Conservation (phyloP, 2,113 vertebrate genomes). For the Rhagologus leucostigma region DNA sequence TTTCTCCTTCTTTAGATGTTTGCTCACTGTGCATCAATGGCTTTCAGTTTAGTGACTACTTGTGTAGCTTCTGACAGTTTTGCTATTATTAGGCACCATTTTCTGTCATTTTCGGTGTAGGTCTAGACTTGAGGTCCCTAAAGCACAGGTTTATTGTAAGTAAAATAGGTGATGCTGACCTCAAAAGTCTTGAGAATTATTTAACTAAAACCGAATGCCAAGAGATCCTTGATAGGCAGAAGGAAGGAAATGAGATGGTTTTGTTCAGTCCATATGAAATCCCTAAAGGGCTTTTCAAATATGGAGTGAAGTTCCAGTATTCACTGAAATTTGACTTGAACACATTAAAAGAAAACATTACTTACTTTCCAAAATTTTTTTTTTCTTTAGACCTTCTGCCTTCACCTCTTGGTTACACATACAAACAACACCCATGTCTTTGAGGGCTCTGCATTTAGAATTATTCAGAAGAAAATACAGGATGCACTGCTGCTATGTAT, state of each 20-base stretch:
- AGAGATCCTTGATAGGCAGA: neutral
- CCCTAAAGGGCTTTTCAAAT: neutral
- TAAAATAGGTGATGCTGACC: neutral
- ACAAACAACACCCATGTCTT: neutral
- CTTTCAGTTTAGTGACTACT: neutral
- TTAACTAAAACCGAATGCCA: neutral
- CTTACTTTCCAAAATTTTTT: neutral
- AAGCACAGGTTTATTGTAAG: neutral
- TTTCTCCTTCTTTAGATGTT: neutral
- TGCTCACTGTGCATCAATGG: neutral
- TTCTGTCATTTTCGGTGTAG: neutral
- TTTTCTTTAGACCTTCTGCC: neutral
- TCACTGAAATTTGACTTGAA: neutral
- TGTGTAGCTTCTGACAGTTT: neutral
- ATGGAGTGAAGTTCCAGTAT: neutral
- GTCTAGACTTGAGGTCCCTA: neutral
- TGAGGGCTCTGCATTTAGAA: neutral
- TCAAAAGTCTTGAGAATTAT: neutral
- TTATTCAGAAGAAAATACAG: neutral
- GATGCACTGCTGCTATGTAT: neutral
- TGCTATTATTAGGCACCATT: neutral
- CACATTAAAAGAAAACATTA: neutral
- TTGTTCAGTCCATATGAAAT: neutral
- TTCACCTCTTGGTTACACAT: neutral
- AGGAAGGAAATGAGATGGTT: accelerated